These are phyloP conservation scores for Nowickia ferox DNA, from an alignment of 2,888 invertebrate genomes.

Conservation along the genomic window DNA sequence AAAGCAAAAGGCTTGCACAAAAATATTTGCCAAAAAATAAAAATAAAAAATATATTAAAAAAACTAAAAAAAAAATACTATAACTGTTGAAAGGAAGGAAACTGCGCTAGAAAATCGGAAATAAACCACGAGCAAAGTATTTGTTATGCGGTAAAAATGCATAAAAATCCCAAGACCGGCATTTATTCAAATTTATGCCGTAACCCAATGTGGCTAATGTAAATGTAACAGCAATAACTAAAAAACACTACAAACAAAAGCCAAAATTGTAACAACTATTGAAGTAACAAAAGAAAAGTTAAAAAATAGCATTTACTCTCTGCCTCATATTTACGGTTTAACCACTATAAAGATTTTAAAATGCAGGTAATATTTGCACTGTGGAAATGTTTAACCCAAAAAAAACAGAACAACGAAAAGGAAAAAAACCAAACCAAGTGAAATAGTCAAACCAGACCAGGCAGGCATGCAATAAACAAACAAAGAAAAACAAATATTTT, in stretches of 20 bases:
- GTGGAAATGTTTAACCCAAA: slow-evolving; percentile 34
- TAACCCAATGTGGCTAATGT: slow-evolving; percentile 78
- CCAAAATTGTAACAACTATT: slow-evolving; percentile 25
- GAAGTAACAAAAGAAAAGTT: slow-evolving; percentile 30
- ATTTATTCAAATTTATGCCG: slow-evolving; percentile 84
- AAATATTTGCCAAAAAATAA: not conserved
- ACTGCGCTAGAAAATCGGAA: slow-evolving; percentile 72
- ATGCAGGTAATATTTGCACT: slow-evolving; percentile 63
- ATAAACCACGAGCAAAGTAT: slow-evolving; percentile 72
- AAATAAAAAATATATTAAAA: not conserved
- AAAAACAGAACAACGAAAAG: slow-evolving; percentile 8
- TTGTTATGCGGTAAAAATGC: slow-evolving; percentile 78
- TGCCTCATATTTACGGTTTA: slow-evolving; percentile 60
- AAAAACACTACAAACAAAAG: slow-evolving; percentile 35
- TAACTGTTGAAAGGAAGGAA: slow-evolving; percentile 71
- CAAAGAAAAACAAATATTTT: slow-evolving; percentile 54
- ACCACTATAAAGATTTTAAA: slow-evolving; percentile 50
- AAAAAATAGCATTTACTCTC: slow-evolving; percentile 34
- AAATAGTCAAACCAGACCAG: slow-evolving; percentile 57
- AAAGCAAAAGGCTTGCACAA: not conserved
- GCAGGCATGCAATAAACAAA: slow-evolving; percentile 19
- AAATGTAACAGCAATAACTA: slow-evolving; percentile 74
- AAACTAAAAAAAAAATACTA: slow-evolving; percentile 72
- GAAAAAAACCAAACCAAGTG: slow-evolving; percentile 31
- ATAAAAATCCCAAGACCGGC: slow-evolving; percentile 83